Evolutionary conservation across 2,797 vertebrate species (phyloP).

Genomic region (Botia kubotai): DNA sequence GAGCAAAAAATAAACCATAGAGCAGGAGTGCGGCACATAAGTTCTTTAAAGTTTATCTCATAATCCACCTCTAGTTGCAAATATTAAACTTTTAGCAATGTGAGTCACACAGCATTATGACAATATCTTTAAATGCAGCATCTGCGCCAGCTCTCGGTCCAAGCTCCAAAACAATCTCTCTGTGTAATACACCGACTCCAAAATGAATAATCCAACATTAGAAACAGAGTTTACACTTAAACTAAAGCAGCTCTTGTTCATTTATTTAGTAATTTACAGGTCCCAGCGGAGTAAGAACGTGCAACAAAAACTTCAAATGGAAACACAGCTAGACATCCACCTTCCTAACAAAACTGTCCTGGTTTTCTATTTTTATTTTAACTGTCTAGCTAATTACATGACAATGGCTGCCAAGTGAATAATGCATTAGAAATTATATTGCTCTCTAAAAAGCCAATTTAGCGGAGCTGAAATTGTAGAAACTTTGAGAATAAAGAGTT

Average conservation of each 20-base stretch:
- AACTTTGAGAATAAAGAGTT: conserved; percentile 13
- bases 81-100: conserved; percentile 14
- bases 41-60: background rate
- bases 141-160: background rate
- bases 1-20: conserved; percentile 4
- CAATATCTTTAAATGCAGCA: background rate
- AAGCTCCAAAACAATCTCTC: background rate
- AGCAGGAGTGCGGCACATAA: background rate
- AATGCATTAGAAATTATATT: conserved; percentile 68
- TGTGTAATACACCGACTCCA: no score
- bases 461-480: conserved; percentile 27
- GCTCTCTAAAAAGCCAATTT: conserved; percentile 64
- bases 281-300: background rate
- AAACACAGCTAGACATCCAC: conserved; percentile 8
- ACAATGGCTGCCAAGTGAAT: conserved; percentile 67
- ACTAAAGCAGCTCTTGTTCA: background rate
- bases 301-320: background rate
- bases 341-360: conserved; percentile 63
- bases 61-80: background rate
- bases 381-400: conserved; percentile 72
- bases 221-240: background rate
- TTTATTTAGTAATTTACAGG: background rate
- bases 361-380: conserved; percentile 65
- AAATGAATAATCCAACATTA: background rate
- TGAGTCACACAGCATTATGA: conserved; percentile 5